These are phyloP conservation scores for Pelodytes ibericus DNA, from an alignment of 2,797 vertebrate genomes.

Conservation along the genomic window DNA sequence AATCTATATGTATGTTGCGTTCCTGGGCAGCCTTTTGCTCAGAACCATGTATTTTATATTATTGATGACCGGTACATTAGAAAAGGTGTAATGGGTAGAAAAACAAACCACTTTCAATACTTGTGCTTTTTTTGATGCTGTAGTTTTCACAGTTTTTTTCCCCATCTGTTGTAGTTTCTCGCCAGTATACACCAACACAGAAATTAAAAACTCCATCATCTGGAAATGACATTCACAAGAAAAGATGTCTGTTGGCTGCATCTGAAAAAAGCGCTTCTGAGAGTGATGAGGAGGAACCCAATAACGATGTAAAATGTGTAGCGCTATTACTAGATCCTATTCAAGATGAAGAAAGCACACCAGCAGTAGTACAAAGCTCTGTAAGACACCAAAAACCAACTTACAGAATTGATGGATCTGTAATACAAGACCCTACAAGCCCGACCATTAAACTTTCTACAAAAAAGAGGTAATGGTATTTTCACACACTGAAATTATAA, in stretches of 20 bases:
- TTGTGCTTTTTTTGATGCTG: too few species aligned
- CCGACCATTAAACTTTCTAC: not conserved
- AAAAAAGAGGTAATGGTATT: slow-evolving; percentile 17
- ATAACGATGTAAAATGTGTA: not conserved
- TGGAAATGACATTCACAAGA: not conserved
- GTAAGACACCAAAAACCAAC: too few species aligned
- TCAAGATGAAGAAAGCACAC: not conserved
- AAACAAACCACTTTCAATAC: too few species aligned
- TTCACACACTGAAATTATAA: not conserved
- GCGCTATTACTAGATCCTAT: not conserved
- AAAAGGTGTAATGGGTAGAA: too few species aligned
- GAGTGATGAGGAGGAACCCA: not conserved
- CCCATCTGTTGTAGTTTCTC: not conserved
- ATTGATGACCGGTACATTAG: too few species aligned
- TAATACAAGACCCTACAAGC: not conserved
- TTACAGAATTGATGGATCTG: slow-evolving; percentile 7
- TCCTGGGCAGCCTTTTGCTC: too few species aligned
- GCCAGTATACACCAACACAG: not conserved
- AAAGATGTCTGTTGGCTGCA: not conserved
- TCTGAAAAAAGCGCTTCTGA: not conserved
- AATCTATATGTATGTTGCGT: too few species aligned
- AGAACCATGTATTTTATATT: too few species aligned
- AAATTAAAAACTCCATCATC: not conserved
- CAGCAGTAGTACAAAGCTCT: not conserved
- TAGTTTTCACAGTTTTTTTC: too few species aligned